Percentiles rank a stretch among this genome's conserved stretches.
Conservation (phyloP, 2,113 vertebrate genomes). For the Plotosus lineatus region DNA sequence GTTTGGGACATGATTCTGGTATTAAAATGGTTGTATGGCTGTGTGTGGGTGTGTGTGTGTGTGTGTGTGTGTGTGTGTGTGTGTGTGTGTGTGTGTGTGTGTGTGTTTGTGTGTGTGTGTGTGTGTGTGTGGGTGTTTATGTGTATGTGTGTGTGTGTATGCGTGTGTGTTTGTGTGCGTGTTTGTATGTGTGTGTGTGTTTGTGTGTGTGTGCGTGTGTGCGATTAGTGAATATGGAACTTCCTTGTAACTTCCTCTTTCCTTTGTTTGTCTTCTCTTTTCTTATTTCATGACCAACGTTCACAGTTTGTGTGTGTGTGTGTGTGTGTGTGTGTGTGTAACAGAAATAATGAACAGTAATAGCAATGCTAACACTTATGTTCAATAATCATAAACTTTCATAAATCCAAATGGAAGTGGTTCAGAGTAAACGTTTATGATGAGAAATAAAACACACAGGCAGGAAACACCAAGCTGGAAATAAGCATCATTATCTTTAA, state of each 20-base stretch:
- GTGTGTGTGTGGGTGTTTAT: not conserved
- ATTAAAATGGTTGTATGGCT: not conserved
- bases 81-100: not conserved
- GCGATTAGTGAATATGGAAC: not conserved
- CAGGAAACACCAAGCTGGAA: not conserved
- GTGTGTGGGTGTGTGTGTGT: not conserved
- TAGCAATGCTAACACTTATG: not conserved
- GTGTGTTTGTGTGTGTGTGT: not conserved
- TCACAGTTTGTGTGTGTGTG: not conserved
- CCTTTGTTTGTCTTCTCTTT: not conserved
- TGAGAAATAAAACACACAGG: not conserved
- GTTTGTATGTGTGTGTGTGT: not conserved
- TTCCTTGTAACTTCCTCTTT: not conserved
- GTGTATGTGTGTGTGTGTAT: constrained; percentile 5
- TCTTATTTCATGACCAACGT: not conserved
- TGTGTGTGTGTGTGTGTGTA: not conserved
- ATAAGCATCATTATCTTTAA: not conserved
- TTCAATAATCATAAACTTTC: not conserved
- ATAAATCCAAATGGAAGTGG: not conserved
- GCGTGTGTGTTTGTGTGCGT: not conserved
- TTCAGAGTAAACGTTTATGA: not conserved
- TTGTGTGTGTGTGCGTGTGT: constrained; percentile 5
- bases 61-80: too few relatives aligned
- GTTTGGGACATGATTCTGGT: not conserved
- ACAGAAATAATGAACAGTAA: not conserved